Percentiles rank a stretch among this genome's conserved stretches.
These are phyloP conservation scores for Halesus radiatus DNA, from an alignment of 1,140 invertebrate genomes.

Conservation along the genomic window DNA sequence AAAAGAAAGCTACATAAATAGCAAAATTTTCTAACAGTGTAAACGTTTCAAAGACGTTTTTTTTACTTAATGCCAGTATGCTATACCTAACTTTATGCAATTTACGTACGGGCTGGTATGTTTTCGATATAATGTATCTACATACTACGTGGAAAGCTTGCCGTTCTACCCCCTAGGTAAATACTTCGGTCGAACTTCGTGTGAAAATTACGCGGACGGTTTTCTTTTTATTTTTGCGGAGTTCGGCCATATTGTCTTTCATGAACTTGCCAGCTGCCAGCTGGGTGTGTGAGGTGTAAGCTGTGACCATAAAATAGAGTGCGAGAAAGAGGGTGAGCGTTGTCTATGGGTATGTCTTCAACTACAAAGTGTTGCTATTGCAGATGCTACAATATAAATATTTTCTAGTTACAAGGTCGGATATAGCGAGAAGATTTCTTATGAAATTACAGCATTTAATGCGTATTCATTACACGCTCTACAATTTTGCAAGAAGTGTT, in stretches of 20 bases:
- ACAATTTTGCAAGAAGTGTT: too few relatives aligned
- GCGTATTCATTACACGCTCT: too few relatives aligned
- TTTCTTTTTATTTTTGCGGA: conserved; percentile 13
- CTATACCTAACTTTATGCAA: neutral
- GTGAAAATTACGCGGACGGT: neutral
- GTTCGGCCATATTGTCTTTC: conserved; percentile 17
- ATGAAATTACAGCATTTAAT: too few relatives aligned
- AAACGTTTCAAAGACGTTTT: neutral
- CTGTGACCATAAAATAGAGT: neutral
- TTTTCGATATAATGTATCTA: neutral
- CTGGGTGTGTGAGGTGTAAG: neutral
- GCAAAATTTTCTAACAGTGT: neutral
- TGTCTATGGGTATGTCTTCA: too few relatives aligned
- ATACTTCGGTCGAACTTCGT: conserved; percentile 10
- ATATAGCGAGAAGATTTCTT: too few relatives aligned
- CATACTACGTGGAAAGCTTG: neutral
- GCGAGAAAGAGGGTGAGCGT: neutral
- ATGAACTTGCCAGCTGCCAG: conserved; percentile 5
- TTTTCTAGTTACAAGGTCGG: too few relatives aligned
- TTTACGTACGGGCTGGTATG: neutral
- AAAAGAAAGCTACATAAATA: conserved; percentile 10
- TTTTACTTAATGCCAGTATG: neutral
- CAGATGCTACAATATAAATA: too few relatives aligned
- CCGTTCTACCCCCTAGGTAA: neutral
- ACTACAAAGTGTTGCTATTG: too few relatives aligned